Base-by-base conservation (phyloP, 2,888 invertebrate genomes). In the Acheta domesticus region DNA sequence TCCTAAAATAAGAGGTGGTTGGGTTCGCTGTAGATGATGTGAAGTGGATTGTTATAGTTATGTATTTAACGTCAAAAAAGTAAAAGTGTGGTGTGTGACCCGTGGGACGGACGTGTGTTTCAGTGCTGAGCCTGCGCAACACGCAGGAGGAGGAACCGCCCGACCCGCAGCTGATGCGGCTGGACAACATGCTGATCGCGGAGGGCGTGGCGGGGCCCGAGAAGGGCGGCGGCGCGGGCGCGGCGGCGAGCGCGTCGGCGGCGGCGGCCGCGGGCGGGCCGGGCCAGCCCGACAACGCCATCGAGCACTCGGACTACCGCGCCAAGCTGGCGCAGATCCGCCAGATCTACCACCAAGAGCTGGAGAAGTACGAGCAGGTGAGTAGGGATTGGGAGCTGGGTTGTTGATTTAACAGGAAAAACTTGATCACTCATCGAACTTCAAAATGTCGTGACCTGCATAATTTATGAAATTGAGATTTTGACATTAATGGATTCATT, bases 261-360 rank as follows among this genome's bases (percentile, higher is more conserved):
- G 96, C 96, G 49, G 89, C 90, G 16, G 95, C 91, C 85, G 36
- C 36, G 36, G 90, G 90, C 85, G 93, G 92, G 85, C 91, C 92
- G 81, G 93, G 92, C 82, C 92, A 93, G 87, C 92, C 94, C 83
- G 97, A 97, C 88, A 97, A 97, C 88, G 97, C 97, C 84, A 98
- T 98, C 86, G 99, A 99, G 89, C 99, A 99, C 89, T 98, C 99
- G 82, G 99, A 99, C 89, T 99, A 99, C 90, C 93, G 99, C 85
- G 98, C 98, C 84, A 99, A 99, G 89, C 91, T 99, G 85, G 96
- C 97, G 19, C 99, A 99, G 89, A 99, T 99, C 87, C 92, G 99
- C 82, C 96, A 97, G 89, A 99, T 99, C 85, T 99, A 99, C 89
- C 98, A 99, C 88, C 97, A 98, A 88, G 99, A 99, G 89, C 89